Base-by-base conservation (phyloP, 2,888 invertebrate genomes). In the Holacanthella duospinosa region DNA sequence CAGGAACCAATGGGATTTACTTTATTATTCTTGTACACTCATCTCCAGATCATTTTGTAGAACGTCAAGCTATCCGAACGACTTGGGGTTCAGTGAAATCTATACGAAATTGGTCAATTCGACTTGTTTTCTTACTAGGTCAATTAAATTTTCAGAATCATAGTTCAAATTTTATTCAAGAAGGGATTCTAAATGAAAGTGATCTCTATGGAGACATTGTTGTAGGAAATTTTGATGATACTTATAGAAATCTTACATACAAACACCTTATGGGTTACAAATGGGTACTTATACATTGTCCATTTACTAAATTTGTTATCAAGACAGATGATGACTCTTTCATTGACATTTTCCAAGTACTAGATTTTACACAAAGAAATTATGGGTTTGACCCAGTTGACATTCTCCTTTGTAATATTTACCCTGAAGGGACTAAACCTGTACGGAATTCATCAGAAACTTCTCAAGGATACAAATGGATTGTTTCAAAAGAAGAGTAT, bases 21-120 rank as follows among this genome's bases (percentile, higher is more conserved):
- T 72, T 74, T 55, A 67, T 74, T 63, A 73, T 74, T 58, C 62
- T 76, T 24, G 73, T 76, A 25, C 75, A 75, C 48, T 75, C 75
- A 16, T 74, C 75, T 2, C 74, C 74, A 1, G 68, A 72, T 29
- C 73, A 76, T 59, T 72, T 73, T 57, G 66, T 71, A 28, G 74
- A 75, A 57, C 68, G 76, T 3, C 71, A 73, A 60, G 74, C 74
- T 28, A 75, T 76, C 29, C 68, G 76, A 28, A 69, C 67, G 27
- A 75, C 75, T 4, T 76, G 76, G 76, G 75, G 75, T 0, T 67
- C 69, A 25, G 71, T 73, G 24, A 69, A 68, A n/a, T 60, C 64
- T 16, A 29, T 70, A 4, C 70, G 68, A 54, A 69, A 66, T 25
- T 65, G 65, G n/a, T 61, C 57, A 1, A 67, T 74, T 26, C 68